These are phyloP conservation scores for Patella vulgata DNA, from an alignment of 1,140 invertebrate species.

Conservation along the genomic window DNA sequence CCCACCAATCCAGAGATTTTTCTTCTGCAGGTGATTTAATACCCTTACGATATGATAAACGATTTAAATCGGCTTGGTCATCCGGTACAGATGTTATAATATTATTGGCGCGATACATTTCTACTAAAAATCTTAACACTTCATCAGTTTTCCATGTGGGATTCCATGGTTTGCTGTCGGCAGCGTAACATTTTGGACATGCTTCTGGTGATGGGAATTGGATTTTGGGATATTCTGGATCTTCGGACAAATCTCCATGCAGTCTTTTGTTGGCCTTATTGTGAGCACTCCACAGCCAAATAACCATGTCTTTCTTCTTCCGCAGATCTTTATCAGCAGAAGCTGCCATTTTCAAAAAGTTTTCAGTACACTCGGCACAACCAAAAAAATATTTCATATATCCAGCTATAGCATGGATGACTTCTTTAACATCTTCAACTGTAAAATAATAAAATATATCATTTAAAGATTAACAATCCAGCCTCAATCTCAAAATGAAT, in stretches of 20 bases:
- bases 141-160: slow-evolving; percentile 76
- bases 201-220: slow-evolving; percentile 82
- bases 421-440: slow-evolving; percentile 69
- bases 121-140: slow-evolving; percentile 80
- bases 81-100: slow-evolving; percentile 23
- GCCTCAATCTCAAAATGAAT: too few relatives aligned
- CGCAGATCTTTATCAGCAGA: slow-evolving; percentile 77
- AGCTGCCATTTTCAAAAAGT: slow-evolving; percentile 79
- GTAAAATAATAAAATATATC: slow-evolving; percentile 32
- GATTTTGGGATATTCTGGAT: slow-evolving; percentile 88
- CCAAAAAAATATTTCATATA: slow-evolving; percentile 95
- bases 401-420: slow-evolving; percentile 84
- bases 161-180: slow-evolving; percentile 48
- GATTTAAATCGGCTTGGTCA: too few relatives aligned
- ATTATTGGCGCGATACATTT: slow-evolving; percentile 72
- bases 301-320: slow-evolving; percentile 78
- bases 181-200: slow-evolving; percentile 77
- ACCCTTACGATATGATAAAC: too few relatives aligned
- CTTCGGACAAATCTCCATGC: slow-evolving; percentile 86
- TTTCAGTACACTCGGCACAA: slow-evolving; percentile 86
- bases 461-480: too few relatives aligned
- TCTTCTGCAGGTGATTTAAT: not conserved
- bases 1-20: slow-evolving; percentile 55
- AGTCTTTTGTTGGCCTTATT: slow-evolving; percentile 88
- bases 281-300: slow-evolving; percentile 96